phyloP scores from a whole-genome alignment of 2,888 invertebrate species.

The Crematogaster levior region DNA sequence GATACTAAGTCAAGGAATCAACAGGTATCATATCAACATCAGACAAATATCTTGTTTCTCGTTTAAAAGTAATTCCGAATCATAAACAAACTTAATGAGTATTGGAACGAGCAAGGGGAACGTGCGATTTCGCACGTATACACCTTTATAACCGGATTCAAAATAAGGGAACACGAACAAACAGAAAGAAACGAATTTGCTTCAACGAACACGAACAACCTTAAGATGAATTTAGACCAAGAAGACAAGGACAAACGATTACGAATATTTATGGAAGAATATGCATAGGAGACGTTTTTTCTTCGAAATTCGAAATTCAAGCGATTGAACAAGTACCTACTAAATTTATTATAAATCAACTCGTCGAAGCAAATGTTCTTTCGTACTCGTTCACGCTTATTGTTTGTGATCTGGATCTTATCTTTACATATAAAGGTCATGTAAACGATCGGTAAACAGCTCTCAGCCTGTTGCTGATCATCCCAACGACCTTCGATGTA shows the following conservation, averaged over 20 bases:
- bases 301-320: neutral
- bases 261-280: neutral
- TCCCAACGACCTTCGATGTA: slow-evolving; percentile 15
- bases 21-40: neutral
- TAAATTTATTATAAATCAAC: too few relatives aligned
- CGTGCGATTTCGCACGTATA: slow-evolving; percentile 37
- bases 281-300: neutral
- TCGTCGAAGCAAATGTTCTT: too few relatives aligned
- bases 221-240: neutral
- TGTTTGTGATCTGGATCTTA: too few relatives aligned
- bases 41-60: neutral
- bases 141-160: neutral
- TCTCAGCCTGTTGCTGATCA: neutral
- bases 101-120: neutral
- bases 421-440: neutral
- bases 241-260: neutral
- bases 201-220: neutral
- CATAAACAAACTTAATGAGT: neutral
- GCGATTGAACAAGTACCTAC: too few relatives aligned
- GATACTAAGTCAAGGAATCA: neutral
- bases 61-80: neutral
- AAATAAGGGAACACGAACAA: neutral
- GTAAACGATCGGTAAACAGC: neutral
- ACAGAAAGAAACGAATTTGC: neutral
- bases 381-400: neutral